phyloP scores from a whole-genome alignment of 2,113 vertebrate genomes.

The Bufo gargarizans region DNA sequence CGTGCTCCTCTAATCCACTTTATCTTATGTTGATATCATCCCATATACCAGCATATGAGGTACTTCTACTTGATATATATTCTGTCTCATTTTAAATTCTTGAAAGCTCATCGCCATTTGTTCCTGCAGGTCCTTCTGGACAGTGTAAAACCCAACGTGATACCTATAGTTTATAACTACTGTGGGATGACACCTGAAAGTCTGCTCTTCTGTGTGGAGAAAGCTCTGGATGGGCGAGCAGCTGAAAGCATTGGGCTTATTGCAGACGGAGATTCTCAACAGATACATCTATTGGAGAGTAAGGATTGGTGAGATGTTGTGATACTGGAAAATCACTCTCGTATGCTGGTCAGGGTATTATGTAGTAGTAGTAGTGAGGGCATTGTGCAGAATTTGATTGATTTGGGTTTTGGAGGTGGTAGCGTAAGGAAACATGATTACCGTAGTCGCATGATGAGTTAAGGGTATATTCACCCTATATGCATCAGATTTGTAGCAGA shows the following conservation, averaged over 20 bases:
- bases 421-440: too few species aligned
- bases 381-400: too few species aligned
- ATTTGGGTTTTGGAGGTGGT: too few species aligned
- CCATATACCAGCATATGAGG: conserved; percentile 82
- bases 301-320: conserved; percentile 21
- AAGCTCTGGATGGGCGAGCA: conserved; percentile 68
- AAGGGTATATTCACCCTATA: too few species aligned
- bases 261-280: conserved; percentile 76
- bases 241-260: conserved; percentile 79
- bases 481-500: too few species aligned
- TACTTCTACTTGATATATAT: conserved; percentile 52
- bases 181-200: conserved; percentile 72
- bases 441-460: too few species aligned
- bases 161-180: conserved; percentile 78
- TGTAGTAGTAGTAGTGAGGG: neutral
- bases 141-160: conserved; percentile 69
- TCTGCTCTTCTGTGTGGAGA: conserved; percentile 72
- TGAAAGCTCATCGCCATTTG: neutral
- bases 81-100: neutral
- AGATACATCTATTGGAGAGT: conserved; percentile 78
- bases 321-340: neutral
- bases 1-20: neutral
- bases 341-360: neutral
- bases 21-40: conserved; percentile 78
- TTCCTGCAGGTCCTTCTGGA: conserved; percentile 76